Conservation (phyloP, 2,888 invertebrate genomes). For the Orthonychiurus folsomi region DNA sequence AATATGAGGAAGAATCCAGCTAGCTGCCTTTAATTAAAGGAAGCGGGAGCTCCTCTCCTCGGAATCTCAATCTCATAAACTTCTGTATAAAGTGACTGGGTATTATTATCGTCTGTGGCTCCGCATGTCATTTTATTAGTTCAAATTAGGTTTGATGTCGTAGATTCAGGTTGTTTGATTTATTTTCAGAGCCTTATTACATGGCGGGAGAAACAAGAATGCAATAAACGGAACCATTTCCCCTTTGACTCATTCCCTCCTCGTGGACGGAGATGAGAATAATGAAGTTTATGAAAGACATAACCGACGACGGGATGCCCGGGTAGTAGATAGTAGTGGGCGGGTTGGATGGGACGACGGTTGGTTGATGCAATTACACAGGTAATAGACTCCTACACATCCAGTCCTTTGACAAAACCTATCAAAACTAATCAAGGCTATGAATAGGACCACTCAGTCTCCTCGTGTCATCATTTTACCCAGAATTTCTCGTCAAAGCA, state of each 20-base stretch:
- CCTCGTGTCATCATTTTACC: too few relatives aligned
- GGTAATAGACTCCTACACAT: neutral
- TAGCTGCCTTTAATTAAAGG: too few relatives aligned
- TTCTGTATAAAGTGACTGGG: too few relatives aligned
- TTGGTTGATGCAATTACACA: neutral
- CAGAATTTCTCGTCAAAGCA: too few relatives aligned
- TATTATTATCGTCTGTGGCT: too few relatives aligned
- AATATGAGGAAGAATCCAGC: too few relatives aligned
- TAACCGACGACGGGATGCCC: conserved; percentile 11
- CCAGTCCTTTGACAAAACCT: neutral
- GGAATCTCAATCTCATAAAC: too few relatives aligned
- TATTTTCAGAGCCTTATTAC: too few relatives aligned
- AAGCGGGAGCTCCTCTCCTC: too few relatives aligned
- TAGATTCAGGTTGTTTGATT: neutral
- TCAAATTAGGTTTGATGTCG: neutral
- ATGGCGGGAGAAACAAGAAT: neutral
- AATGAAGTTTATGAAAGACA: conserved; percentile 14
- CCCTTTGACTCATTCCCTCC: too few relatives aligned
- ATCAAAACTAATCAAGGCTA: conserved; percentile 1
- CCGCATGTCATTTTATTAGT: neutral
- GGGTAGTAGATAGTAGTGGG: too few relatives aligned
- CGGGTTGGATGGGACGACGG: too few relatives aligned
- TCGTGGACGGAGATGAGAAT: conserved; percentile 7
- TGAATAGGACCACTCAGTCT: neutral
- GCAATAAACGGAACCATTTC: neutral